Percentiles rank a stretch among this genome's conserved stretches.
Conservation (phyloP, 2,797 vertebrate genomes). For the Rhabdomys pumilio region DNA sequence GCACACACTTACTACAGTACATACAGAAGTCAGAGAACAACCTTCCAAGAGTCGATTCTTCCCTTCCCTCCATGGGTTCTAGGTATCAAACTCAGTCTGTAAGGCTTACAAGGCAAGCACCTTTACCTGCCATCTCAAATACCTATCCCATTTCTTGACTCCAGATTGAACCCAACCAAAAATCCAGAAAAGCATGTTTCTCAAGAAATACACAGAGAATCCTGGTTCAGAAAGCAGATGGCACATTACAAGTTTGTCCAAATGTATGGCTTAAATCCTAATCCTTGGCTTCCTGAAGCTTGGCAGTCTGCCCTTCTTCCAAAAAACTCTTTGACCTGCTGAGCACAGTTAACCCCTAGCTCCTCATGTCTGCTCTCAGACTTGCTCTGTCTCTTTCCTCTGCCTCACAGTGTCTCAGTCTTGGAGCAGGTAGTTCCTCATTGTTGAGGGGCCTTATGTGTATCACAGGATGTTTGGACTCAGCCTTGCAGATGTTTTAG, state of each 20-base stretch:
- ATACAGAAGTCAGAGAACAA: background rate
- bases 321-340: background rate
- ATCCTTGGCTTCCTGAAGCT: background rate
- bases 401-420: background rate
- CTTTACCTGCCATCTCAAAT: background rate
- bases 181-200: background rate
- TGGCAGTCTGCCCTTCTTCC: background rate
- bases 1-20: background rate
- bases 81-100: background rate
- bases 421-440: background rate
- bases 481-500: background rate
- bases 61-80: background rate
- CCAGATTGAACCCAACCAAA: slow-evolving; percentile 21
- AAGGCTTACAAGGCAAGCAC: background rate
- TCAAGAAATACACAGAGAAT: background rate
- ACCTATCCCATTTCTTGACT: background rate
- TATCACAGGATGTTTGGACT: background rate
- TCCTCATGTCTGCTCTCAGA: background rate
- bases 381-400: background rate
- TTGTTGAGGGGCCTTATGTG: background rate
- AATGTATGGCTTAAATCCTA: slow-evolving; percentile 21
- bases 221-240: slow-evolving; percentile 49
- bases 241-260: background rate
- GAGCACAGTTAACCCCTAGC: background rate
- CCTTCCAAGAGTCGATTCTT: background rate